Evolutionary conservation across 2,113 vertebrate species (phyloP), one percentile per base, ranked within the genome.

Genomic region (Tragelaphus scriptus): DNA sequence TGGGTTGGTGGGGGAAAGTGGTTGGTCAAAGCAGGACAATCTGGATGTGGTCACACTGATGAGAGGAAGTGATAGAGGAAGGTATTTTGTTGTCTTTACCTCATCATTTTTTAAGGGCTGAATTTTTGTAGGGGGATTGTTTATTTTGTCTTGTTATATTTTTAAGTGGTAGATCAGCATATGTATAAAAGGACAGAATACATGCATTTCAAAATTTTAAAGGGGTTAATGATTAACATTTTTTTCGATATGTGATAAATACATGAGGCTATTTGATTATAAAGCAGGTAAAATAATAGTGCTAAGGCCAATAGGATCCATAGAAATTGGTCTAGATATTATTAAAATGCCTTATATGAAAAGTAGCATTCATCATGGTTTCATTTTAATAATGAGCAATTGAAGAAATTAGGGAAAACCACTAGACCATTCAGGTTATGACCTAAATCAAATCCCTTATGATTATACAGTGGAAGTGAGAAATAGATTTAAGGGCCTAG

Each of bases 161-260:
- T 97, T 88, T 91, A 36, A 82, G 44, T 94, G 40, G 17, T 95
- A 1, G 9, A 95, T 36, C 1, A 68, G 5, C 40, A 92, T 13
- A 75, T 47, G 16, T 88, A 71, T 75, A 82, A 56, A 92, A 92
- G 2, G 44, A 25, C 21, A 97, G n/a, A 49, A 59, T 5, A 79
- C 23, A 58, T 53, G 14, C 19, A 58, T 91, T 93, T 91, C 5
- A 82, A 80, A 90, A 84, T 21, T 68, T 30, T 86, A 44, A 90
- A 90, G 19, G 79, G 3, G 3, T n/a, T 93, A 71, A 88, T 9
- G 4, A 85, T 65, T 15, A 87, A 92, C 1, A 58, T 51, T 84
- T 79, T 84, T 88, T 85, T 17, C n/a, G 75, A 85, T 63, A 82
- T 91, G 28, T 88, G 85, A 85, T 94, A 80, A 97, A 92, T 88